Evolutionary conservation across 1,140 invertebrate genomes (phyloP).

Genomic region (Aphaenogaster ashmeadi): DNA sequence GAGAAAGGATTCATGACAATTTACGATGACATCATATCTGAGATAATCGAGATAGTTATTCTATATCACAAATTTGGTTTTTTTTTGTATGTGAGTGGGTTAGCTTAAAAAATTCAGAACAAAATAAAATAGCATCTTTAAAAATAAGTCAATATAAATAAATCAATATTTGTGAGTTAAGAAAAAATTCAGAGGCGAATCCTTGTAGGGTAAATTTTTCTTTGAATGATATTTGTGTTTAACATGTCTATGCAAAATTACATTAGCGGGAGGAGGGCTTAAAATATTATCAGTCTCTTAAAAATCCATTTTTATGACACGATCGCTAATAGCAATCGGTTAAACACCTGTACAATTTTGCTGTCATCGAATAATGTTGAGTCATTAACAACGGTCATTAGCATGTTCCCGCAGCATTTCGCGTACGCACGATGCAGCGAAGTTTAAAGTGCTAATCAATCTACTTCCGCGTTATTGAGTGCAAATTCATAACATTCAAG

Average conservation of each 20-base stretch:
- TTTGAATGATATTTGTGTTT: background rate
- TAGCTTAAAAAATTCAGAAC: background rate
- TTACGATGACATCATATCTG: background rate
- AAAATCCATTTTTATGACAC: background rate
- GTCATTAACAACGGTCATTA: constrained; percentile 28
- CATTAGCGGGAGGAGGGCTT: background rate
- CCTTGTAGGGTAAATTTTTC: background rate
- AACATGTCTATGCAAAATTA: background rate
- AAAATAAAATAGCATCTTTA: background rate
- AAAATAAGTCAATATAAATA: background rate
- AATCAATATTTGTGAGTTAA: background rate
- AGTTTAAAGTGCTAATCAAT: constrained; percentile 22
- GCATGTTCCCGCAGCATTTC: background rate
- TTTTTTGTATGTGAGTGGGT: background rate
- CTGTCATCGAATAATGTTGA: background rate
- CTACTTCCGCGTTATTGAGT: background rate
- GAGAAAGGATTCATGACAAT: background rate
- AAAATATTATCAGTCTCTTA: constrained; percentile 9
- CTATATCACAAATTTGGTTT: background rate
- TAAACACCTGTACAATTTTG: constrained; percentile 4
- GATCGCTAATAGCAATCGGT: background rate
- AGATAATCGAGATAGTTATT: background rate
- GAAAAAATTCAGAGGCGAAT: background rate
- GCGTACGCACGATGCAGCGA: too few relatives aligned
- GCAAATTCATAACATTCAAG: constrained; percentile 27